A percentile compares a stretch with the other conserved stretches of the same genome.
phyloP scores from a whole-genome alignment of 2,888 invertebrate species.

The Eupithecia tripunctaria region DNA sequence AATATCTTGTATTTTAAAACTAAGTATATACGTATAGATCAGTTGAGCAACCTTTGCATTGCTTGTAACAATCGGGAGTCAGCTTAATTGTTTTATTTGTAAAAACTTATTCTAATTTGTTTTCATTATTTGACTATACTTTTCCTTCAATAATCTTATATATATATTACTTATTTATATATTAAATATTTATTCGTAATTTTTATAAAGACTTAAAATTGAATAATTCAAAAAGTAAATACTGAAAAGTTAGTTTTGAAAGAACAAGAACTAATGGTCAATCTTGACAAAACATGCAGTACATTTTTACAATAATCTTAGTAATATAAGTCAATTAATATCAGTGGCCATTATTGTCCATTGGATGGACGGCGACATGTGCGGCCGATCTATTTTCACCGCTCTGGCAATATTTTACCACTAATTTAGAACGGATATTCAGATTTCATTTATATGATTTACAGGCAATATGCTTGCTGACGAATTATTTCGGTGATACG shows the following conservation, averaged over 20 bases:
- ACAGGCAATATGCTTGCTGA: slow-evolving; percentile 22
- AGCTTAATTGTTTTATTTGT: too few relatives aligned
- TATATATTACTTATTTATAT: too few relatives aligned
- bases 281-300: slow-evolving; percentile 4
- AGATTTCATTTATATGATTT: slow-evolving; percentile 35
- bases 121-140: too few relatives aligned
- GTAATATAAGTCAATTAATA: background rate
- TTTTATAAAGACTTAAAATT: background rate
- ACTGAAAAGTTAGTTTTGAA: background rate
- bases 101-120: too few relatives aligned
- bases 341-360: slow-evolving; percentile 32
- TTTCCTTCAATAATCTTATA: too few relatives aligned
- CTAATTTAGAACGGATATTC: slow-evolving; percentile 40
- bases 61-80: too few relatives aligned
- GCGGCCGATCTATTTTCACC: slow-evolving; percentile 42
- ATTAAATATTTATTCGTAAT: background rate
- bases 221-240: background rate
- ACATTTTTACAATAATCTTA: background rate
- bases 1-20: background rate
- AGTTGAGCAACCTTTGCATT: too few relatives aligned
- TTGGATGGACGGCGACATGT: slow-evolving; percentile 49
- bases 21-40: too few relatives aligned
- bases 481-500: slow-evolving; percentile 25
- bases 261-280: background rate
- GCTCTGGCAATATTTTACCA: slow-evolving; percentile 31